Base-by-base conservation (phyloP, 2,113 vertebrate genomes). In the Microcebus griseorufus region DNA sequence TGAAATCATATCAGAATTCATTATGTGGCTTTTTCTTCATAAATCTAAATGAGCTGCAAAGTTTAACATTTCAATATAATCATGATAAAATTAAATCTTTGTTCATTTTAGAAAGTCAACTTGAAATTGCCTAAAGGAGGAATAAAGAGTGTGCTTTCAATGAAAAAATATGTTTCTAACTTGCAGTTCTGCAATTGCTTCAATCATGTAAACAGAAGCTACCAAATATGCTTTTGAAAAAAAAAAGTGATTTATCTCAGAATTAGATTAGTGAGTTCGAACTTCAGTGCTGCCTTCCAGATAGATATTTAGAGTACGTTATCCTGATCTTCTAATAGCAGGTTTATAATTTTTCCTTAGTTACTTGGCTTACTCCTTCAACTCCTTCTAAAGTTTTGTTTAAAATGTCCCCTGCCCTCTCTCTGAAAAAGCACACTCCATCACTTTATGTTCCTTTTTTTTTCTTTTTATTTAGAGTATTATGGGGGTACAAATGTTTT, bases 11-110 rank as follows among this genome's bases (percentile, higher is more conserved):
- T 0, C 2, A 70, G 81, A 75, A 39, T 9, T 17, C 39, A 90
- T 16, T 3, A 88, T 80, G 13, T 90, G 64, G 9, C 55, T 80
- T 80, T 95, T 93, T 96, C 72, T 9, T 13, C 25, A 91, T 90
- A 85, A 73, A 70, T 89, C 88, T 17, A 90, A 97, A 58, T 18
- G 90, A 58, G 20, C 73, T 88, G 18, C 72, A 89, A 82, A 80
- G 29, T 92, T 95, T 93, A 94, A 83, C 95, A 95, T 93, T 76
- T 97, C n/a, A 81, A 88, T 94, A 6, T 90, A 92, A 97, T 91
- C 88, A 94, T 0, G 1, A 85, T 94, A 88, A 96, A 95, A 3
- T 83, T 53, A 89, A 93, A 69, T 88, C 97, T 90, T 89, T 37
- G 94, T 96, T 90, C 91, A 32, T 91, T 94, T 82, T 42, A 92